A percentile compares a stretch with the other conserved stretches of the same genome.
Evolutionary conservation across 2,797 vertebrate species (phyloP).

Genomic region (Otus scops): DNA sequence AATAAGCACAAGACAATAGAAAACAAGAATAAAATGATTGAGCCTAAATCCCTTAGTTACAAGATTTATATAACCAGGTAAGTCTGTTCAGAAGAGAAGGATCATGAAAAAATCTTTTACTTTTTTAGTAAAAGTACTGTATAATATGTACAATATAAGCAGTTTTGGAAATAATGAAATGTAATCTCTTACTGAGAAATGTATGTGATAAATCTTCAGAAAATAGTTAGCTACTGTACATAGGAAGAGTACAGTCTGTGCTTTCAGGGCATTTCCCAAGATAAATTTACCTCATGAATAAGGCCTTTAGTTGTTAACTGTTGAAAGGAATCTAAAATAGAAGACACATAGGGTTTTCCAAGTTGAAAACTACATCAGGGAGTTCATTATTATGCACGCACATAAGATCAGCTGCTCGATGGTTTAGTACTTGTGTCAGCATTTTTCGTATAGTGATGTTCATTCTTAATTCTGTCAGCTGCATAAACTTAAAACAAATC

Average conservation of each 20-base stretch:
- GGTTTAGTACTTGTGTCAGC: background rate
- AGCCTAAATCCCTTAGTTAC: background rate
- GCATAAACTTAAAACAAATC: conserved; percentile 6
- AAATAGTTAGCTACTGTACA: conserved; percentile 36
- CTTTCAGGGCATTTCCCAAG: conserved; percentile 63
- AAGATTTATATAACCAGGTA: background rate
- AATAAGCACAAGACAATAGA: background rate
- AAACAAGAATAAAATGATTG: background rate
- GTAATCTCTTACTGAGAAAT: conserved; percentile 3
- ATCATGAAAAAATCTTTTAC: background rate
- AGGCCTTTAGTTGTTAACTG: conserved; percentile 21
- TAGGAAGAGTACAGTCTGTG: conserved; percentile 55
- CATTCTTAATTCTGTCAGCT: conserved; percentile 51
- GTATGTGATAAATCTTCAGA: conserved; percentile 59
- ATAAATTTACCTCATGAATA: conserved; percentile 64
- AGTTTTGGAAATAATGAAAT: background rate
- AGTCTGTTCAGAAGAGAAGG: background rate
- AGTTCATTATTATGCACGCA: background rate
- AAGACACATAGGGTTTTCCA: conserved; percentile 20
- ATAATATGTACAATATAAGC: background rate
- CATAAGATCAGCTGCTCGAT: conserved; percentile 1
- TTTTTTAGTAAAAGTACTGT: background rate
- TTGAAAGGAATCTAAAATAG: conserved; percentile 53
- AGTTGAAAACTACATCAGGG: background rate
- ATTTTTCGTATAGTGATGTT: background rate